phyloP scores from a whole-genome alignment of 2,888 invertebrate species.

The Epirrhoe tristata region DNA sequence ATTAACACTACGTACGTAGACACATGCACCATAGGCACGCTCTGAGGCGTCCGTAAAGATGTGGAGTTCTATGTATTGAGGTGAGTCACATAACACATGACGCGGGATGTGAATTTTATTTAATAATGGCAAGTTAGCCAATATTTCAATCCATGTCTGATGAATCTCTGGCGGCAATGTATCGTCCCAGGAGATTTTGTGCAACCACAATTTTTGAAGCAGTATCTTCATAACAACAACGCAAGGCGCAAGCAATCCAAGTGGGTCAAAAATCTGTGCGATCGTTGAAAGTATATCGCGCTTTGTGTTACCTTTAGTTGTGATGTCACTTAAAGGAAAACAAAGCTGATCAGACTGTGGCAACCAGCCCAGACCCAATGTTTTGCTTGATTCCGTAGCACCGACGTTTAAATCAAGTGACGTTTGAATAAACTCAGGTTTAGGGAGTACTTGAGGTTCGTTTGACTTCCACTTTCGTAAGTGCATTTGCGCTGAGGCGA shows the following conservation, averaged over 20 bases:
- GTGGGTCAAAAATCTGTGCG: slow-evolving; percentile 44
- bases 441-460: background rate
- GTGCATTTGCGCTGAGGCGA: slow-evolving; percentile 10
- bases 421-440: background rate
- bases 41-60: slow-evolving; percentile 49
- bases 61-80: slow-evolving; percentile 40
- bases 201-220: slow-evolving; percentile 43
- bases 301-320: too few relatives aligned
- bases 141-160: background rate
- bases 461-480: slow-evolving; percentile 18
- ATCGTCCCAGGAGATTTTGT: slow-evolving; percentile 46
- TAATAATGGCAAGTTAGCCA: slow-evolving; percentile 27
- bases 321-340: too few relatives aligned
- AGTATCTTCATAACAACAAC: slow-evolving; percentile 45
- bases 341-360: slow-evolving; percentile 41
- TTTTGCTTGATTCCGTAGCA: slow-evolving; percentile 35
- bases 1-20: slow-evolving; percentile 41
- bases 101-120: slow-evolving; percentile 42
- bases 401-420: slow-evolving; percentile 14
- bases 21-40: slow-evolving; percentile 48
- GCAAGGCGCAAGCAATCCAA: slow-evolving; percentile 42
- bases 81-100: slow-evolving; percentile 37
- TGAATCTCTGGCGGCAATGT: slow-evolving; percentile 2
- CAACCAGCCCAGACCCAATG: slow-evolving; percentile 47
- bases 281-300: slow-evolving; percentile 38